These are phyloP conservation scores for Ambastaia sidthimunki DNA, from an alignment of 2,797 vertebrate species.

Conservation along the genomic window DNA sequence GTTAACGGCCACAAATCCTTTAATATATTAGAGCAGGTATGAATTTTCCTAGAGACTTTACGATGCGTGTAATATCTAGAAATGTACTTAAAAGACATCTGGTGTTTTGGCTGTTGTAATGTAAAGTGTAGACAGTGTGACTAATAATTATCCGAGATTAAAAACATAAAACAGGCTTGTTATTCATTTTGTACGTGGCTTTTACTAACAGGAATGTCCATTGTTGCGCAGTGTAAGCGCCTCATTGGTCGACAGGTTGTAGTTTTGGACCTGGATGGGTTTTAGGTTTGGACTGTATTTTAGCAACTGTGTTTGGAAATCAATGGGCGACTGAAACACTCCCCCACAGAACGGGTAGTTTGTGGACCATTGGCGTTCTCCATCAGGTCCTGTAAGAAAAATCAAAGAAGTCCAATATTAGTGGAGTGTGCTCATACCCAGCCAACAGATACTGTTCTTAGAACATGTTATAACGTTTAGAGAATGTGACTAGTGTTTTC, in stretches of 20 bases:
- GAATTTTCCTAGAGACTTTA: not conserved
- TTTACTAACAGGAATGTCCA: slow-evolving; percentile 90
- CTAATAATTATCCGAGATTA: not conserved
- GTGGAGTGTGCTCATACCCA: no score
- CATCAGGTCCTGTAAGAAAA: slow-evolving; percentile 79
- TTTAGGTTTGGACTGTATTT: slow-evolving; percentile 84
- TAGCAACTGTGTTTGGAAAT: slow-evolving; percentile 85
- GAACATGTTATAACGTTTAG: no score
- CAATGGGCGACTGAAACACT: slow-evolving; percentile 89
- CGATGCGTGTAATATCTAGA: slow-evolving; percentile 3
- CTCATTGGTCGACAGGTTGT: slow-evolving; percentile 78
- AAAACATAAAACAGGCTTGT: slow-evolving; percentile 3
- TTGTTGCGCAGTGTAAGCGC: slow-evolving; percentile 88
- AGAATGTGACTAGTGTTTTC: no score
- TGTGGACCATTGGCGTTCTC: slow-evolving; percentile 85
- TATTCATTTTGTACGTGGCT: not conserved
- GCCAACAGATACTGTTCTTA: no score
- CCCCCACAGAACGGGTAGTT: slow-evolving; percentile 88
- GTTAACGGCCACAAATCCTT: slow-evolving; percentile 39
- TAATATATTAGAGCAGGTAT: slow-evolving; percentile 14
- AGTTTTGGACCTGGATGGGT: slow-evolving; percentile 86
- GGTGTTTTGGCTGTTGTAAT: not conserved
- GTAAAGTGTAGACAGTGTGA: not conserved
- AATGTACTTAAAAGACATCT: slow-evolving; percentile 2
- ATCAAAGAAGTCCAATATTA: not conserved